Percentiles rank a stretch among this genome's conserved stretches.
Conservation (phyloP, 2,888 invertebrate species). For the Sepiola atlantica region DNA sequence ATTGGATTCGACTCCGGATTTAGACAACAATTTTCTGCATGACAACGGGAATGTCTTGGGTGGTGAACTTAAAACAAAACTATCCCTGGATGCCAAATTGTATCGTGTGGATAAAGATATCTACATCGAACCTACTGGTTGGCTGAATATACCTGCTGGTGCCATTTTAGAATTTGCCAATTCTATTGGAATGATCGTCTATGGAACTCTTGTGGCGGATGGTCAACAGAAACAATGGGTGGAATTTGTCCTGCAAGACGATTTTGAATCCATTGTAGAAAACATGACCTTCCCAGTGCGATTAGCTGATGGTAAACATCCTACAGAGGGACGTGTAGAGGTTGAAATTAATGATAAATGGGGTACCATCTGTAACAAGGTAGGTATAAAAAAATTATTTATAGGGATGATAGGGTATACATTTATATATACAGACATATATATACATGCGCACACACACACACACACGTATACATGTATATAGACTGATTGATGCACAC, state of each 20-base stretch:
- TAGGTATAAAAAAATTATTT: conserved; percentile 54
- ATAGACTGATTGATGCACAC: not conserved
- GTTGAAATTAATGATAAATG: conserved; percentile 89
- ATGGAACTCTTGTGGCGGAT: conserved; percentile 85
- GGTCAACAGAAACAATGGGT: conserved; percentile 57
- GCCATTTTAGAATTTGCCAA: conserved; percentile 91
- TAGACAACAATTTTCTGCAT: conserved; percentile 77
- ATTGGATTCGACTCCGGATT: conserved; percentile 86
- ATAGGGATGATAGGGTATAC: not conserved
- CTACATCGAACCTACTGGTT: conserved; percentile 93
- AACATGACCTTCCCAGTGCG: conserved; percentile 80
- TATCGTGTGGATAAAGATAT: conserved; percentile 95
- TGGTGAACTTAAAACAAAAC: conserved; percentile 62
- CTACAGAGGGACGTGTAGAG: conserved; percentile 87
- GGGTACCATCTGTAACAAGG: conserved; percentile 95
- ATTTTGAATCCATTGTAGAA: conserved; percentile 57
- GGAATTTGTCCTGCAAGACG: conserved; percentile 56
- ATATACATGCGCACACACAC: not conserved
- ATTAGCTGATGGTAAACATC: conserved; percentile 86
- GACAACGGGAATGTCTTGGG: conserved; percentile 63
- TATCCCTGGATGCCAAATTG: conserved; percentile 52
- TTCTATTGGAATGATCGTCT: conserved; percentile 91
- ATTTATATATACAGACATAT: not conserved
- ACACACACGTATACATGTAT: too few species aligned
- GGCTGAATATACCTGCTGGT: conserved; percentile 89